A percentile compares a stretch with the other conserved stretches of the same genome.
Evolutionary conservation across 2,797 vertebrate species (phyloP).

Genomic region (Odontamblyopus lacepedii): DNA sequence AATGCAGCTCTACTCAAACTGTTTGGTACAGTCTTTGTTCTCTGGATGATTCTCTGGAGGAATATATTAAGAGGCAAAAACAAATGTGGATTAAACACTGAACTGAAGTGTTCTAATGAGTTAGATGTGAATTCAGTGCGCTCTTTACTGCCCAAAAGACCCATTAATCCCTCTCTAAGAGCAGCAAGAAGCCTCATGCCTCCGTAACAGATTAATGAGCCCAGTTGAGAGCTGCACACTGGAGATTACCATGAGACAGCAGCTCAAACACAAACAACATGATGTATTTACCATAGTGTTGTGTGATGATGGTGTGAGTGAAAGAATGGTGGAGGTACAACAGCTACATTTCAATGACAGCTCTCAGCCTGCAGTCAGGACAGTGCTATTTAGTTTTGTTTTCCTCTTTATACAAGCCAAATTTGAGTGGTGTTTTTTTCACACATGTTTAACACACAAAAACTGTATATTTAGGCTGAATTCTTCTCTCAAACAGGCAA

Average conservation of each 20-base stretch:
- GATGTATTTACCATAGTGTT: not conserved
- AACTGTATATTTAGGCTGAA: no score
- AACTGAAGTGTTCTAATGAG: conserved; percentile 9
- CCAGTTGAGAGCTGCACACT: conserved; percentile 29
- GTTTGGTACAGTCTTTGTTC: no score
- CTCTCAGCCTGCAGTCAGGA: conserved; percentile 26
- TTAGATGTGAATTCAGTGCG: conserved; percentile 13
- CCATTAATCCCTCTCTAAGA: conserved; percentile 55
- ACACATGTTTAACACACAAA: no score
- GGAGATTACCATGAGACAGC: conserved; percentile 34
- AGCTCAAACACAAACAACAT: conserved; percentile 25
- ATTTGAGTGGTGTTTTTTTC: not conserved
- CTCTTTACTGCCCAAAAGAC: conserved; percentile 31
- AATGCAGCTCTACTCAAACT: not conserved
- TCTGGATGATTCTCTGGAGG: no score
- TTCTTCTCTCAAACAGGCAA: no score
- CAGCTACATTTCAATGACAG: conserved; percentile 22
- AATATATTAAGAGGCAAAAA: no score
- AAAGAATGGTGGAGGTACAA: not conserved
- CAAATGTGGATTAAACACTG: conserved; percentile 5
- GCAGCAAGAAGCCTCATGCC: conserved; percentile 49
- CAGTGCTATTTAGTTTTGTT: not conserved
- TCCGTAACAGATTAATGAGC: conserved; percentile 61
- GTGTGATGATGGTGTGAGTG: conserved; percentile 13
- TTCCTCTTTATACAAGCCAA: not conserved